phyloP scores from a whole-genome alignment of 2,113 vertebrate species.

The Ivindomyrus marchei region DNA sequence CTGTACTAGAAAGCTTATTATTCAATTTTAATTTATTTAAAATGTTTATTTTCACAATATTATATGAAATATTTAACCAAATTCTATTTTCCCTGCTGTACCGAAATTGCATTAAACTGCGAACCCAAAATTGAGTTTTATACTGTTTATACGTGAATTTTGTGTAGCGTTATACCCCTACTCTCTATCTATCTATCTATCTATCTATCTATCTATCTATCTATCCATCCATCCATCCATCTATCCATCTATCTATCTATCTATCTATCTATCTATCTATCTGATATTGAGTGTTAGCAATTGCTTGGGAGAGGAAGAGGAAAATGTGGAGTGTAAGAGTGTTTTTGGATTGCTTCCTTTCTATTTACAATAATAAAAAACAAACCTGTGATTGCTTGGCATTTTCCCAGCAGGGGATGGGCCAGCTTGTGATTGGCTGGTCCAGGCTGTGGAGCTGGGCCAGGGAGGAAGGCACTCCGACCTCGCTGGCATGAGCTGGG shows the following conservation, averaged over 20 bases:
- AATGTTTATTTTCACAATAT: not conserved
- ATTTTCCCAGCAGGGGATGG: not conserved
- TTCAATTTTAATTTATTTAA: not conserved
- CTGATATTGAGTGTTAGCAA: not conserved
- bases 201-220: no score
- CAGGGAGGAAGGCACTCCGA: not conserved
- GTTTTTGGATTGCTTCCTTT: not conserved
- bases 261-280: not conserved
- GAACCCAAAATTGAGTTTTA: not conserved
- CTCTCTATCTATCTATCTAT: no score
- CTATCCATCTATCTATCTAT: no score
- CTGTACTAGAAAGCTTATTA: not conserved
- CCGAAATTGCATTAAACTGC: not conserved
- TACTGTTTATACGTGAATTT: not conserved
- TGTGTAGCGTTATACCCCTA: no score
- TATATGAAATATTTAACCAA: not conserved
- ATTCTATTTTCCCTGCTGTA: not conserved
- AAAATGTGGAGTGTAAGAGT: not conserved
- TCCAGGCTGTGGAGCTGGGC: not conserved
- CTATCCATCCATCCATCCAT: no score
- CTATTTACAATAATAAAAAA: not conserved
- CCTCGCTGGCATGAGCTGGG: not conserved
- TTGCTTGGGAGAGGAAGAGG: not conserved
- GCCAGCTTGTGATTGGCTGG: not conserved
- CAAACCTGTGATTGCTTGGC: not conserved